Conservation (phyloP, 2,113 vertebrate species). For the Mus pahari region DNA sequence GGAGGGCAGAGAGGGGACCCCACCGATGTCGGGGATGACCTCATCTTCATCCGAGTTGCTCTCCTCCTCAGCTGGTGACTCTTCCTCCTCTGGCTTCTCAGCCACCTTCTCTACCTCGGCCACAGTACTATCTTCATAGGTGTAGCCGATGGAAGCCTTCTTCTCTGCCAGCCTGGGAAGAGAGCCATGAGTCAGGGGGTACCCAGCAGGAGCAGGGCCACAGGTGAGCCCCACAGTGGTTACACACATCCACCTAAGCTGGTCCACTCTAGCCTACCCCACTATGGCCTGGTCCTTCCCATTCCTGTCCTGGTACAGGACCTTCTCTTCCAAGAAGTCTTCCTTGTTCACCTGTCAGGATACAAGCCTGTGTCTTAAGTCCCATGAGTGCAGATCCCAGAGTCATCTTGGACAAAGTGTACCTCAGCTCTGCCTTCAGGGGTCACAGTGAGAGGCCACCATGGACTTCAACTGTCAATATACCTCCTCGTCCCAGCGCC, state of each 20-base stretch:
- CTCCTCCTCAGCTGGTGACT: conserved; percentile 94
- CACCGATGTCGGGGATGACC: conserved; percentile 97
- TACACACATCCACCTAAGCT: background rate
- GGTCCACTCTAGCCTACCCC: background rate
- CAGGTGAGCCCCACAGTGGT: rapidly evolving
- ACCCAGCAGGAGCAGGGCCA: background rate
- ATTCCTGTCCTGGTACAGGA: background rate
- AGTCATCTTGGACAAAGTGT: background rate
- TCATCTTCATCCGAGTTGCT: conserved; percentile 97
- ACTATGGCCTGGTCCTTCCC: background rate
- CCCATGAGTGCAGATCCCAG: background rate
- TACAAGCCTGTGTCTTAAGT: background rate
- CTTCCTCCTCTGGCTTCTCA: conserved; percentile 92
- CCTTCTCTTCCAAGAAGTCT: background rate
- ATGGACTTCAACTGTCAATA: background rate
- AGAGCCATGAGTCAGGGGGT: background rate
- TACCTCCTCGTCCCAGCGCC: rapidly evolving
- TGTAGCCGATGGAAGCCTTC: conserved; percentile 96
- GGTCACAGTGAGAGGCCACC: rapidly evolving
- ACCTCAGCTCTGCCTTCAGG: background rate
- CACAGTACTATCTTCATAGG: conserved; percentile 96
- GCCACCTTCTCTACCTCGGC: conserved; percentile 88
- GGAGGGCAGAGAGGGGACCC: conserved; percentile 75
- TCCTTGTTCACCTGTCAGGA: background rate
- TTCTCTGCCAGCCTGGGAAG: conserved; percentile 92